Conservation (phyloP, 2,797 vertebrate species). For the Karalla daura region DNA sequence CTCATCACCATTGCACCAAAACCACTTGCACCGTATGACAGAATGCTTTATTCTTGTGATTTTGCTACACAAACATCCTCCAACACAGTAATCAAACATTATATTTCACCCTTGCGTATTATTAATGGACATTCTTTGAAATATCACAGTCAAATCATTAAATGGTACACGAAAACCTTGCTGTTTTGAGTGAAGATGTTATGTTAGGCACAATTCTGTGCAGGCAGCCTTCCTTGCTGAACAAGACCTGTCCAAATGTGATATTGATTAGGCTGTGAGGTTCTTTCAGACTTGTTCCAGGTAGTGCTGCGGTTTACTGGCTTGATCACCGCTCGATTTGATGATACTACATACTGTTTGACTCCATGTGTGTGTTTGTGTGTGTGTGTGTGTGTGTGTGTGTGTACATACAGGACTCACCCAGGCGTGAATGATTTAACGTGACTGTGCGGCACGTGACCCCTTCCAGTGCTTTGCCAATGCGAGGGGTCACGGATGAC, state of each 20-base stretch:
- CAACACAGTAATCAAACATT: constrained; percentile 24
- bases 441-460: constrained; percentile 23
- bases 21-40: too few relatives aligned
- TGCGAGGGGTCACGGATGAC: constrained; percentile 32
- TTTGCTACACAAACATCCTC: not conserved
- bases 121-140: constrained; percentile 26
- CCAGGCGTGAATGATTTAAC: constrained; percentile 53
- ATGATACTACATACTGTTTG: constrained; percentile 31
- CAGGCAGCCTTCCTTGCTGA: not conserved
- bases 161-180: not conserved
- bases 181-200: constrained; percentile 2
- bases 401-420: constrained; percentile 16
- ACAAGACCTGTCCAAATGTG: constrained; percentile 1
- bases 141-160: constrained; percentile 1
- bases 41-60: too few relatives aligned
- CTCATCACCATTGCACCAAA: too few relatives aligned
- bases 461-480: constrained; percentile 16
- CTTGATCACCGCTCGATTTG: constrained; percentile 32
- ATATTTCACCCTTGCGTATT: constrained; percentile 17
- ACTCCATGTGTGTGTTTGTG: too few relatives aligned
- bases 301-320: not conserved
- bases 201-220: not conserved
- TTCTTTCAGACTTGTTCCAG: constrained; percentile 24
- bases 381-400: constrained; percentile 11
- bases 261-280: constrained; percentile 25